Conservation (phyloP, 2,113 vertebrate species). For the Phoxinus phoxinus region DNA sequence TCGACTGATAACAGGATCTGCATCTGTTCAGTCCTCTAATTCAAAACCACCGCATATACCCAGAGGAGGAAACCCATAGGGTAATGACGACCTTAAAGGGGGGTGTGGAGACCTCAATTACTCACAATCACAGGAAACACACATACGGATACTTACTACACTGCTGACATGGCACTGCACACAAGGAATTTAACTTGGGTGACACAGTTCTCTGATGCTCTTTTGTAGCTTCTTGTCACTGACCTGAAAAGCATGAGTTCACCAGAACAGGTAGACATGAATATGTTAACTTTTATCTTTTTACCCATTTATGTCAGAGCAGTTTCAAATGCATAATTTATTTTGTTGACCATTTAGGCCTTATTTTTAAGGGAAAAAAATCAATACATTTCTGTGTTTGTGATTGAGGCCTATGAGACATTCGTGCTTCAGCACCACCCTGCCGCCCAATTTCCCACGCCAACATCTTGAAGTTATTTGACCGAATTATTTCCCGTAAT, state of each 20-base stretch:
- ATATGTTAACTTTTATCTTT: background rate
- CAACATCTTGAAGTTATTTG: constrained; percentile 71
- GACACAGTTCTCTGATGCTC: background rate
- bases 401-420: background rate
- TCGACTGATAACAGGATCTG: constrained; percentile 57
- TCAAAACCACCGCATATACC: constrained; percentile 44
- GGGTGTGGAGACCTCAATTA: constrained; percentile 60
- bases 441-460: constrained; percentile 2
- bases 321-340: background rate
- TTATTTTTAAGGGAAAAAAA: background rate
- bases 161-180: constrained; percentile 38
- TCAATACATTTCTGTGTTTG: background rate
- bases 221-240: constrained; percentile 1
- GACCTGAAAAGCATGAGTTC: background rate
- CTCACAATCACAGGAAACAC: constrained; percentile 55
- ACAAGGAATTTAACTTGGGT: constrained; percentile 10
- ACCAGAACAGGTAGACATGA: background rate
- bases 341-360: background rate
- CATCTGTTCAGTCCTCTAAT: constrained; percentile 60
- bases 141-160: constrained; percentile 34
- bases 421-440: background rate
- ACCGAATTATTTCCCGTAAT: constrained; percentile 67
- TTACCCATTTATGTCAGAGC: background rate
- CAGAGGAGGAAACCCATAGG: constrained; percentile 49
- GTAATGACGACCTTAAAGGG: constrained; percentile 55